Percentiles rank a stretch among this genome's conserved stretches.
Conservation (phyloP, 1,140 invertebrate species). For the Zaprionus lachaisei region DNA sequence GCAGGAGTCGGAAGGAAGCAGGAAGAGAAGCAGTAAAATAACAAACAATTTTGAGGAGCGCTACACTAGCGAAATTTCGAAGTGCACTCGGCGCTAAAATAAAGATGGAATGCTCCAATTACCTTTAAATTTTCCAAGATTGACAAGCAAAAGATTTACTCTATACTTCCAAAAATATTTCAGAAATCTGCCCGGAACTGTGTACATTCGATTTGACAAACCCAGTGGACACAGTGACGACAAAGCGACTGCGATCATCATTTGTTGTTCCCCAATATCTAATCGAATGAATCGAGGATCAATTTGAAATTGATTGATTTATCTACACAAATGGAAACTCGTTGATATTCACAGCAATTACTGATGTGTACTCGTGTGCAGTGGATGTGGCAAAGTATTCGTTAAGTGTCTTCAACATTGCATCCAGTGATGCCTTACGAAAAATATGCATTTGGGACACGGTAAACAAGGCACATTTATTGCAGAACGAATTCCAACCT, state of each 20-base stretch:
- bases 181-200: neutral
- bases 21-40: neutral
- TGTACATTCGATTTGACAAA: neutral
- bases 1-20: neutral
- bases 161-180: slow-evolving; percentile 5
- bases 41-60: slow-evolving; percentile 35
- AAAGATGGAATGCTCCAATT: slow-evolving; percentile 15
- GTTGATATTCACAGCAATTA: too few species aligned
- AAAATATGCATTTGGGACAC: too few species aligned
- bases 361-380: too few species aligned
- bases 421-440: too few species aligned
- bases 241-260: neutral
- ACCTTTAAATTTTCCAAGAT: neutral
- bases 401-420: too few species aligned
- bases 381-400: too few species aligned
- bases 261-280: neutral
- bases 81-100: slow-evolving; percentile 13
- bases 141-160: slow-evolving; percentile 2
- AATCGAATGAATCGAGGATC: too few species aligned
- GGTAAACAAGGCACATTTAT: too few species aligned
- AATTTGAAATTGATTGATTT: too few species aligned
- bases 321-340: too few species aligned
- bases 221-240: neutral
- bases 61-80: slow-evolving; percentile 19
- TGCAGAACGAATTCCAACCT: too few species aligned